Conservation (phyloP, 2,888 invertebrate genomes). For the Quadroppia sp. region DNA sequence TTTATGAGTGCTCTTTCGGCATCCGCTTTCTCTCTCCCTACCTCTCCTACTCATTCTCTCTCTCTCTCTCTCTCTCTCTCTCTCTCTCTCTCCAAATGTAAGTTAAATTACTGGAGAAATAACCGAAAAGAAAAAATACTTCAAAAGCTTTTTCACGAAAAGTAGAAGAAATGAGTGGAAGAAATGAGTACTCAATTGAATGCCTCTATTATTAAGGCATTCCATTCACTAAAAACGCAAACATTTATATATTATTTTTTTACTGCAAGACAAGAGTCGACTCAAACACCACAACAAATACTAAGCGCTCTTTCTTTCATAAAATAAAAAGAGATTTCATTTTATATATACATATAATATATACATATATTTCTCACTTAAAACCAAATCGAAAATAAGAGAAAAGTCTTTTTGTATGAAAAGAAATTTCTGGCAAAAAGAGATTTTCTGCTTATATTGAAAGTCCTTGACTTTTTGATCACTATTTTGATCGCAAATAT, state of each 20-base stretch:
- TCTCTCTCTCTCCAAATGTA: too few relatives aligned
- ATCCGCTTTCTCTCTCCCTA: not conserved
- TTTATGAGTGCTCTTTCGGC: not conserved
- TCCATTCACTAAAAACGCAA: constrained; percentile 27
- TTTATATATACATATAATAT: too few relatives aligned
- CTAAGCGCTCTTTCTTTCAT: not conserved
- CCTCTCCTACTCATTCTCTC: not conserved
- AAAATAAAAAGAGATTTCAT: too few relatives aligned
- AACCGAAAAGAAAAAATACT: constrained; percentile 5
- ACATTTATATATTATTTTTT: constrained; percentile 12
- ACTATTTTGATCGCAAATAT: constrained; percentile 32
- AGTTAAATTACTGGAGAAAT: not conserved
- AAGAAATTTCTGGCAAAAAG: constrained; percentile 29
- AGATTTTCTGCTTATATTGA: not conserved
- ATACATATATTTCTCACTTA: too few relatives aligned
- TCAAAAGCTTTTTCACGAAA: constrained; percentile 12
- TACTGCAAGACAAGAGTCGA: not conserved
- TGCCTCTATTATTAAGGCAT: constrained; percentile 16
- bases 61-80: constrained; percentile 15
- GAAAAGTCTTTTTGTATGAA: constrained; percentile 1
- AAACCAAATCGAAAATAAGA: constrained; percentile 1
- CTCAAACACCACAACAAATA: not conserved
- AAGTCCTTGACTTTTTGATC: constrained; percentile 36
- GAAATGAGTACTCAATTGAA: constrained; percentile 26
- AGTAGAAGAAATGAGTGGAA: not conserved